A percentile compares a stretch with the other conserved stretches of the same genome.
These are phyloP conservation scores for Bothrops jararaca DNA, from an alignment of 2,113 vertebrate species.

Conservation along the genomic window DNA sequence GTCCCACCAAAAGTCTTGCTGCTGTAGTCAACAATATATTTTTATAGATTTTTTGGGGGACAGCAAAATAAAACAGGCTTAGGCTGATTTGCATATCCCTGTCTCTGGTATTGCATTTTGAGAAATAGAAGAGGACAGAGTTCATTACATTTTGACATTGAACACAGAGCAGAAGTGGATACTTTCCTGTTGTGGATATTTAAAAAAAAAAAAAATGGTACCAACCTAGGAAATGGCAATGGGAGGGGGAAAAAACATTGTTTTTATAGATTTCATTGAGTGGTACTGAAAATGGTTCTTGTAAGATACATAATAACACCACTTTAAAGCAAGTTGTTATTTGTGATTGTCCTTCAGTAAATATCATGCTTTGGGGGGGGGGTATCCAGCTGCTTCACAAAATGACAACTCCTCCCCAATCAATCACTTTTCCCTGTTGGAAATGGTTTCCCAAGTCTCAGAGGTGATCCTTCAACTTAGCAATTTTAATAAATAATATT, in stretches of 20 bases:
- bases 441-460: constrained; percentile 50
- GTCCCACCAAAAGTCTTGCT: no score
- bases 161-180: not conserved
- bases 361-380: constrained; percentile 43
- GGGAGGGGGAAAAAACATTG: not conserved
- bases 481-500: constrained; percentile 60
- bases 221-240: not conserved
- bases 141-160: not conserved
- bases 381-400: constrained; percentile 53
- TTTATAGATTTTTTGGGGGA: not conserved
- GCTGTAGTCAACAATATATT: not conserved
- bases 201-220: not conserved
- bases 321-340: constrained; percentile 57
- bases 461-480: constrained; percentile 42
- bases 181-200: not conserved
- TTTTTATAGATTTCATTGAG: not conserved
- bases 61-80: not conserved
- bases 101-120: not conserved
- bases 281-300: not conserved
- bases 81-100: not conserved
- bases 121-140: not conserved
- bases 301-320: not conserved
- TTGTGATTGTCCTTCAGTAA: constrained; percentile 47
- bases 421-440: constrained; percentile 44
- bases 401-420: constrained; percentile 53